A percentile compares a stretch with the other conserved stretches of the same genome.
phyloP scores from a whole-genome alignment of 2,113 vertebrate species.

The Ondatra zibethicus region DNA sequence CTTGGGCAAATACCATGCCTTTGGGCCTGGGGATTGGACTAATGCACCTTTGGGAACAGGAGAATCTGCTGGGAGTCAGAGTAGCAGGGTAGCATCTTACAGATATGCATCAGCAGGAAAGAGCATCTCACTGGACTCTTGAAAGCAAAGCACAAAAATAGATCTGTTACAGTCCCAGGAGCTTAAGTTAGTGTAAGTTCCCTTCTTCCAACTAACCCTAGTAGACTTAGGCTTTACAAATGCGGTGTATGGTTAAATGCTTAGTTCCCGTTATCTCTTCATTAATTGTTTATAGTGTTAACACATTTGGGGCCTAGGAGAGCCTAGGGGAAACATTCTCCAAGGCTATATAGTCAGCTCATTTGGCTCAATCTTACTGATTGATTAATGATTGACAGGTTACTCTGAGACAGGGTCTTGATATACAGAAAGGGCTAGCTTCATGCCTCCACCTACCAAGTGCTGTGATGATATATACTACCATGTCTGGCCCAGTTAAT shows the following conservation, averaged over 20 bases:
- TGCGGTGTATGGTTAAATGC: not conserved
- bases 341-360: not conserved
- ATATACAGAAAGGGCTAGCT: not conserved
- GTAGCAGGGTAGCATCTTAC: not conserved
- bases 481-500: not conserved
- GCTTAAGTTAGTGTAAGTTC: not conserved
- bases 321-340: not conserved
- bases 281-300: not conserved
- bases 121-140: not conserved
- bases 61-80: not conserved
- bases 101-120: not conserved
- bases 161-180: not conserved
- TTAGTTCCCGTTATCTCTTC: not conserved
- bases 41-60: not conserved
- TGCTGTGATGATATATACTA: not conserved
- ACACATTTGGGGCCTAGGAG: not conserved
- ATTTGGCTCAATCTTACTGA: not conserved
- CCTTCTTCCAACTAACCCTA: too few species aligned
- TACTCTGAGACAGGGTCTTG: not conserved
- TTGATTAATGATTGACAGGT: not conserved
- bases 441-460: not conserved
- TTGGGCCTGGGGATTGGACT: not conserved
- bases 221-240: not conserved
- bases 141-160: slow-evolving; percentile 36
- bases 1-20: not conserved